These are phyloP conservation scores for Paradoxurus hermaphroditus DNA, from an alignment of 2,113 vertebrate species.

Conservation along the genomic window DNA sequence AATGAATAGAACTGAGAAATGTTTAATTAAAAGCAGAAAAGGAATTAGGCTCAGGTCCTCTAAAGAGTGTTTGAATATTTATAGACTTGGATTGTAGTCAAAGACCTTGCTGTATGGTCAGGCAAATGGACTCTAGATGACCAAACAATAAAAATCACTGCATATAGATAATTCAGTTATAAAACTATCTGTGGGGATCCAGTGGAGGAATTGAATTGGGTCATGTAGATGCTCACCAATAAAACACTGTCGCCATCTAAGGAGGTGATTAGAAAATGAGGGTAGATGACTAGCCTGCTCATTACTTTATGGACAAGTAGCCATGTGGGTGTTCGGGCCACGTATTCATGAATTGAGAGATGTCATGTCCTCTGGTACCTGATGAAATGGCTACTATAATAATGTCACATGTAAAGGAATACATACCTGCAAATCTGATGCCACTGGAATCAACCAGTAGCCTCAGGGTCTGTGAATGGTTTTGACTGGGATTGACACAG, in stretches of 20 bases:
- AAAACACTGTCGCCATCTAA: background rate
- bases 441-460: background rate
- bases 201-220: background rate
- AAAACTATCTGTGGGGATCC: background rate
- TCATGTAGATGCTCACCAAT: background rate
- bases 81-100: background rate
- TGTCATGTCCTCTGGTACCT: background rate
- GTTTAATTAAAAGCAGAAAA: constrained; percentile 2
- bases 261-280: background rate
- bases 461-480: background rate
- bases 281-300: background rate
- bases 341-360: background rate
- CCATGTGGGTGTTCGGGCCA: background rate
- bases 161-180: background rate
- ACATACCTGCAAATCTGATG: background rate
- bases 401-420: background rate
- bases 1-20: background rate
- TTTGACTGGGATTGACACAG: background rate
- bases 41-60: background rate
- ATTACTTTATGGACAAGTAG: background rate
- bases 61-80: background rate
- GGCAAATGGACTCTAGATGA: background rate
- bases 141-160: background rate
- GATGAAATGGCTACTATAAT: background rate
- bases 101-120: background rate